A percentile compares a stretch with the other conserved stretches of the same genome.
Evolutionary conservation across 2,888 invertebrate species (phyloP).

Genomic region (Machimus rusticus): DNA sequence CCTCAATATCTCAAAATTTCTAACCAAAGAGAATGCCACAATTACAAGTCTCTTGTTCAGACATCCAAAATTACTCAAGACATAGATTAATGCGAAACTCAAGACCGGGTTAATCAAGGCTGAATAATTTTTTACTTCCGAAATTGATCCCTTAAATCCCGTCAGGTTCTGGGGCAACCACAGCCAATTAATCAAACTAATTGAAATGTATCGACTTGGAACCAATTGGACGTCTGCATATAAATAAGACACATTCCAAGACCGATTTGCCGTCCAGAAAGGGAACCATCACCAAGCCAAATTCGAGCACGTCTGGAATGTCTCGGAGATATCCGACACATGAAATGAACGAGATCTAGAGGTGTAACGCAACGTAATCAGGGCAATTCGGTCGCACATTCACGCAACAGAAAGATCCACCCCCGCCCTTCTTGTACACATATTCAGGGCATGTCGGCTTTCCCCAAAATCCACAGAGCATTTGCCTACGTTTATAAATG

Average conservation of each 20-base stretch:
- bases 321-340: conserved; percentile 25
- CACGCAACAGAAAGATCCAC: not conserved
- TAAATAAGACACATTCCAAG: conserved; percentile 41
- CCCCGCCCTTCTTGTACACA: not conserved
- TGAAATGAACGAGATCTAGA: not conserved
- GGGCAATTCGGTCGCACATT: not conserved
- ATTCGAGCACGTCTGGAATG: not conserved
- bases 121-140: not conserved
- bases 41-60: not conserved
- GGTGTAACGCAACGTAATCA: conserved; percentile 22
- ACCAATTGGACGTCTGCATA: conserved; percentile 47
- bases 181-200: conserved; percentile 49
- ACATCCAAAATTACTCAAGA: not conserved
- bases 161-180: not conserved
- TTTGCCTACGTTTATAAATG: conserved; percentile 46
- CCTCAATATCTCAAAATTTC: not conserved
- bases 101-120: not conserved
- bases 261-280: not conserved
- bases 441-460: conserved; percentile 14
- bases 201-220: conserved; percentile 49
- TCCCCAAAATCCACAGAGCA: conserved; percentile 34
- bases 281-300: not conserved
- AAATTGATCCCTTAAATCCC: not conserved
- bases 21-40: not conserved
- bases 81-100: not conserved